phyloP scores from a whole-genome alignment of 2,888 invertebrate genomes.

The Julus scanicus region DNA sequence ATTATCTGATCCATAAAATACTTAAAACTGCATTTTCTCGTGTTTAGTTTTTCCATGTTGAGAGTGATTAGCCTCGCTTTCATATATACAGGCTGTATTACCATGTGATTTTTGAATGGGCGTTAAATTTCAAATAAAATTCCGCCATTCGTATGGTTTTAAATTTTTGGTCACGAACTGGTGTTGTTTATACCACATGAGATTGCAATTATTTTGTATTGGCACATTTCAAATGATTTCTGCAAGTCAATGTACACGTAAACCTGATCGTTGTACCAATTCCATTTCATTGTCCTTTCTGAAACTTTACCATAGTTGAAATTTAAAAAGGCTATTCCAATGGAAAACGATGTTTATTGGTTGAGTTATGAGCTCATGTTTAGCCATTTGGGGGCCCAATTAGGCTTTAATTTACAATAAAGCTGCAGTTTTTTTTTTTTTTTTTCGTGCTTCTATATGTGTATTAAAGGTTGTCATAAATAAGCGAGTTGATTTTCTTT shows the following conservation, averaged over 20 bases:
- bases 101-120: constrained; percentile 12
- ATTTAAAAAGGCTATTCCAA: background rate
- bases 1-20: background rate
- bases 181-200: background rate
- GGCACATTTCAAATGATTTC: constrained; percentile 21
- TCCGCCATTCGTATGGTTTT: background rate
- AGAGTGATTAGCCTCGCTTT: background rate
- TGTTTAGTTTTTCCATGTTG: background rate
- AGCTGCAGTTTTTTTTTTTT: background rate
- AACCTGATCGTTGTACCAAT: constrained; percentile 37
- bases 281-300: constrained; percentile 1
- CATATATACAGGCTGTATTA: background rate
- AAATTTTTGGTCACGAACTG: constrained; percentile 8
- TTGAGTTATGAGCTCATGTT: background rate
- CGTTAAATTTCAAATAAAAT: background rate
- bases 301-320: background rate
- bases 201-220: background rate
- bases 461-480: background rate
- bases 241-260: constrained; percentile 22
- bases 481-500: background rate
- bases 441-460: background rate
- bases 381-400: constrained; percentile 10
- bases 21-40: background rate
- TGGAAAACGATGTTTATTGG: background rate
- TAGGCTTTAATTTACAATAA: background rate